Evolutionary conservation across 2,888 invertebrate genomes (phyloP).

Genomic region (Chironomus tentans): DNA sequence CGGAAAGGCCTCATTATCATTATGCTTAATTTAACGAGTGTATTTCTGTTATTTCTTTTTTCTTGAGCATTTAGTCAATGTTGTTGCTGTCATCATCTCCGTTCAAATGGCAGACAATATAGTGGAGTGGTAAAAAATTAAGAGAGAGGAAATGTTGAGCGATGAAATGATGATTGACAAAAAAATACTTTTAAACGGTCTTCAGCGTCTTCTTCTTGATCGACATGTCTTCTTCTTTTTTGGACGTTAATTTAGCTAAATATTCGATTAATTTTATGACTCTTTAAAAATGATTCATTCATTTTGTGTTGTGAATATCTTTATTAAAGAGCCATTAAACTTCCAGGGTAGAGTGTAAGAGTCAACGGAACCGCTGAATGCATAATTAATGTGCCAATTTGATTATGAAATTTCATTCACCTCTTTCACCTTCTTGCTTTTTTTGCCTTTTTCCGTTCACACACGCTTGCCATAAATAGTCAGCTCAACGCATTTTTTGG

Average conservation of each 20-base stretch:
- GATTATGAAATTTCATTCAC: not conserved
- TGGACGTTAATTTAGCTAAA: not conserved
- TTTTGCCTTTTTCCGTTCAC: too few species aligned
- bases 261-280: not conserved
- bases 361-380: too few species aligned
- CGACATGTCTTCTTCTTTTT: too few species aligned
- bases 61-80: not conserved
- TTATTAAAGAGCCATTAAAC: too few species aligned
- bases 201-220: too few species aligned
- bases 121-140: too few species aligned
- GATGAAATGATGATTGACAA: constrained; percentile 5
- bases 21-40: constrained; percentile 12
- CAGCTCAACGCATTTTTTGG: too few species aligned
- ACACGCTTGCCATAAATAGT: not conserved
- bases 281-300: not conserved
- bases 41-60: not conserved
- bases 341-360: too few species aligned
- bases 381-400: not conserved
- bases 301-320: too few species aligned
- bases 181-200: not conserved
- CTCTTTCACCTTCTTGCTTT: not conserved
- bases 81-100: not conserved
- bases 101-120: not conserved
- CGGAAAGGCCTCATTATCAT: constrained; percentile 10
- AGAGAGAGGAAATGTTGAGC: not conserved